phyloP scores from a whole-genome alignment of 2,113 vertebrate species.

The Syngnathus floridae region DNA sequence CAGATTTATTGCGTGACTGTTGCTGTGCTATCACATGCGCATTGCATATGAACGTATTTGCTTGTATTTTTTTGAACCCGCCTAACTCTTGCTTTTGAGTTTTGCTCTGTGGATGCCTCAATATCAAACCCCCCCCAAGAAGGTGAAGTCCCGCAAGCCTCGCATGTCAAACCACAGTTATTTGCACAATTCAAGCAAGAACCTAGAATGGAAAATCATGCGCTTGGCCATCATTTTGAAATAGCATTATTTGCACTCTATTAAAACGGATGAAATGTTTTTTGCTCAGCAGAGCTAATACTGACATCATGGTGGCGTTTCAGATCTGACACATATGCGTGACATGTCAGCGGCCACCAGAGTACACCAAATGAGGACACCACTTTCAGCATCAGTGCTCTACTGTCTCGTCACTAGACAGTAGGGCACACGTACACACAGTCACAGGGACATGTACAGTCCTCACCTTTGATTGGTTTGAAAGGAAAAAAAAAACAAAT shows the following conservation, averaged over 20 bases:
- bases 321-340: conserved; percentile 47
- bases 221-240: not conserved
- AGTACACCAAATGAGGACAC: conserved; percentile 62
- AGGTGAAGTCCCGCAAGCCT: not conserved
- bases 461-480: conserved; percentile 2
- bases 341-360: conserved; percentile 51
- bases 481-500: conserved; percentile 5
- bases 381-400: conserved; percentile 67
- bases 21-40: conserved; percentile 9
- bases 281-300: not conserved
- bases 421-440: conserved; percentile 25
- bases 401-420: conserved; percentile 53
- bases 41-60: not conserved
- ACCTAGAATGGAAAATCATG: not conserved
- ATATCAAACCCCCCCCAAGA: not conserved
- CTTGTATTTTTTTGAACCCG: not conserved
- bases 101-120: not conserved
- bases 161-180: not conserved
- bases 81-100: not conserved
- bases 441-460: conserved; percentile 33
- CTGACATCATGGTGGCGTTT: conserved; percentile 10
- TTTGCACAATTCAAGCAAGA: not conserved
- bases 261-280: not conserved
- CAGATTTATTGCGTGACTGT: conserved; percentile 1
- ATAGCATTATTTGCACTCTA: not conserved